Evolutionary conservation across 2,113 vertebrate species (phyloP).

Genomic region (Pantherophis guttatus): DNA sequence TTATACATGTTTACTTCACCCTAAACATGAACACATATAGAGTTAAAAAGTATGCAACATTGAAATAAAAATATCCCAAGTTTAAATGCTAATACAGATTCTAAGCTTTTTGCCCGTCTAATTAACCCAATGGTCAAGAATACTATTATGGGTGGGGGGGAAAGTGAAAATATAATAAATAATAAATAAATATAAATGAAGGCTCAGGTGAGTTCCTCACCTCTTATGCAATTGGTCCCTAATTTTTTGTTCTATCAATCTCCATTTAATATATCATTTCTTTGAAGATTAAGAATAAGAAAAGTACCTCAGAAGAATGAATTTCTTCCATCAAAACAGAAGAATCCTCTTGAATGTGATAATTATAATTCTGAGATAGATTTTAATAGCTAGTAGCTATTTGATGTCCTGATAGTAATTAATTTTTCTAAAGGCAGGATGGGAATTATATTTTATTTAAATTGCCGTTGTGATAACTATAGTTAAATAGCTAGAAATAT

Average conservation of each 20-base stretch:
- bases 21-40: not conserved
- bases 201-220: not conserved
- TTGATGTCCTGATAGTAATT: constrained; percentile 10
- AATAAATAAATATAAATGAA: not conserved
- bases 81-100: not conserved
- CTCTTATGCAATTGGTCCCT: not conserved
- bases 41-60: not conserved
- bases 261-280: not conserved
- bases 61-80: not conserved
- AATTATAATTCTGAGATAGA: constrained; percentile 9
- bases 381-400: constrained; percentile 25
- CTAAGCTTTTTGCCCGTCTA: not conserved
- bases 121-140: not conserved
- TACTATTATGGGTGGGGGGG: not conserved
- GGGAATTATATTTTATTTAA: constrained; percentile 29
- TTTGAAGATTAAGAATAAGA: not conserved
- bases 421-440: constrained; percentile 7
- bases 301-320: not conserved
- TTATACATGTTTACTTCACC: not conserved
- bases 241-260: not conserved
- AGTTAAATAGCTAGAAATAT: constrained; percentile 22
- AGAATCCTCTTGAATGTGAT: not conserved
- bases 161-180: not conserved
- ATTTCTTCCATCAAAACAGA: not conserved
- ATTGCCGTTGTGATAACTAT: constrained; percentile 11